These are phyloP conservation scores for Heliconius hortense DNA, from an alignment of 2,888 invertebrate species.

Conservation along the genomic window DNA sequence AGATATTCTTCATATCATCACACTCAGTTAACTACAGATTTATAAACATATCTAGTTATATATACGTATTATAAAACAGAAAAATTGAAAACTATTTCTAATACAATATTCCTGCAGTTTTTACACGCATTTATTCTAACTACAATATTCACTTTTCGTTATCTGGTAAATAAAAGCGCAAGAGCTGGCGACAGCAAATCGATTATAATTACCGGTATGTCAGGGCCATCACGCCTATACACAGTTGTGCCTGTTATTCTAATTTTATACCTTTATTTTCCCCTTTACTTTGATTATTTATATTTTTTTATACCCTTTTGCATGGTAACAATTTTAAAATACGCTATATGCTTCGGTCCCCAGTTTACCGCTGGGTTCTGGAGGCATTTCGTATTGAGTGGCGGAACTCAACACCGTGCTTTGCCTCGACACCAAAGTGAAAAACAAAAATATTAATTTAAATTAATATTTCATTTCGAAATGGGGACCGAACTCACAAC, in stretches of 20 bases:
- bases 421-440: too few relatives aligned
- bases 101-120: not conserved
- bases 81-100: not conserved
- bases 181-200: slow-evolving; percentile 35
- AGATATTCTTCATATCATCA: too few relatives aligned
- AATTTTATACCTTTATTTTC: not conserved
- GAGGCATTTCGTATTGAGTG: too few relatives aligned
- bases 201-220: slow-evolving; percentile 36
- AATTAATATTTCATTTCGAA: too few relatives aligned
- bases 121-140: not conserved
- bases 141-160: not conserved
- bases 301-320: not conserved
- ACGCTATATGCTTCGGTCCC: too few relatives aligned
- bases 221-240: slow-evolving; percentile 30
- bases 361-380: too few relatives aligned
- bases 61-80: not conserved
- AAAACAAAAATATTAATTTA: too few relatives aligned
- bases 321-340: too few relatives aligned
- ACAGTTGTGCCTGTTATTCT: not conserved
- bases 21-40: not conserved
- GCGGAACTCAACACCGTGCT: too few relatives aligned
- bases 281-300: not conserved
- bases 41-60: not conserved
- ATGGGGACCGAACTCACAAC: too few relatives aligned
- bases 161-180: slow-evolving; percentile 17